These are phyloP conservation scores for Prunella fulvescens DNA, from an alignment of 2,113 vertebrate genomes.

Conservation along the genomic window DNA sequence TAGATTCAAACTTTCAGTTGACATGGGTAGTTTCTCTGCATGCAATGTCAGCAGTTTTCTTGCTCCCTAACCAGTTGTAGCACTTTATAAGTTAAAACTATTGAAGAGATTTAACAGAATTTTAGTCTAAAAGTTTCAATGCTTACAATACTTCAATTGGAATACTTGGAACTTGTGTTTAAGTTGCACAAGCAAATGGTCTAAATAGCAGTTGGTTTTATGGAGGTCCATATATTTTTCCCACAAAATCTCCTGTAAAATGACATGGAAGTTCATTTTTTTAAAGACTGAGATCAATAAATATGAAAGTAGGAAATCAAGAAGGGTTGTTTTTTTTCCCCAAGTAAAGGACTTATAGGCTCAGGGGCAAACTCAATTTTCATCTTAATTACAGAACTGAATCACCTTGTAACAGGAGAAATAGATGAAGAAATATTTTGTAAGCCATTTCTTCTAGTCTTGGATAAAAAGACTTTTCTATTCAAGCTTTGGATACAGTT, in stretches of 20 bases:
- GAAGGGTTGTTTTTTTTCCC: not conserved
- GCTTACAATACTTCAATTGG: not conserved
- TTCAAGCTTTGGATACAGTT: not conserved
- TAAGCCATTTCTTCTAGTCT: not conserved
- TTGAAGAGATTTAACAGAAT: not conserved
- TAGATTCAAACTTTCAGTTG: not conserved
- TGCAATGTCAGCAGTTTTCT: not conserved
- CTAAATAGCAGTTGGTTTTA: not conserved
- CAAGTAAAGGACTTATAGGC: not conserved
- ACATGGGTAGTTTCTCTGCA: not conserved
- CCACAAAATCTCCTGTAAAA: not conserved
- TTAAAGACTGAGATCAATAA: not conserved
- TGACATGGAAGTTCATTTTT: not conserved
- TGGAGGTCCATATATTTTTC: not conserved
- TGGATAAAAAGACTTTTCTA: not conserved
- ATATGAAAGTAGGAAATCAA: not conserved
- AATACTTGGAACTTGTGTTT: not conserved
- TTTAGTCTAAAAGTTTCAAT: not conserved
- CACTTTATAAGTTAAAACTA: not conserved
- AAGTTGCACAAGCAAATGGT: not conserved
- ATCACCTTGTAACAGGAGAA: not conserved
- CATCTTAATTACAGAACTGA: not conserved
- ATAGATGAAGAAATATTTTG: not conserved
- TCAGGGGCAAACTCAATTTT: not conserved
- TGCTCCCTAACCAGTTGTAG: not conserved